These are phyloP conservation scores for Phaetusa simplex DNA, from an alignment of 2,113 vertebrate species.

Conservation along the genomic window DNA sequence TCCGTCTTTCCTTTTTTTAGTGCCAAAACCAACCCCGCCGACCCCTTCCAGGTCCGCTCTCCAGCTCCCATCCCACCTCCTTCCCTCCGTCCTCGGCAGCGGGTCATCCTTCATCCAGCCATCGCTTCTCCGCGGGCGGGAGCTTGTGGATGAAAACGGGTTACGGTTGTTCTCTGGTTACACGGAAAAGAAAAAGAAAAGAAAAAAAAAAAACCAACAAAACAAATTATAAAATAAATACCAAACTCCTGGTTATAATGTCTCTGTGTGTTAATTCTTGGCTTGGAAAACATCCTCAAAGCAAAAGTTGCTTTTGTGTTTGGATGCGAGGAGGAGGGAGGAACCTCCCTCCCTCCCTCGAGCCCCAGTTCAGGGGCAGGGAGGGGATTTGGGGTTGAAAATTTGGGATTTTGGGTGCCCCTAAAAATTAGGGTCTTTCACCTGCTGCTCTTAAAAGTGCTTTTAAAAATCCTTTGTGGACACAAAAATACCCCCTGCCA, in stretches of 20 bases:
- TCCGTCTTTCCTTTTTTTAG: neutral
- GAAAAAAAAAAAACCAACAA: neutral
- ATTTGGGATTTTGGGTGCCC: neutral
- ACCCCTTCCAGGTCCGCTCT: neutral
- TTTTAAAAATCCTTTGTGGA: neutral
- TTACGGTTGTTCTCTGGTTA: constrained; percentile 13
- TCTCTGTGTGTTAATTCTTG: neutral
- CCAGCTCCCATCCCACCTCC: neutral
- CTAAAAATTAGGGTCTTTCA: accelerated
- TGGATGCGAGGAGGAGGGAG: neutral
- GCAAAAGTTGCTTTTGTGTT: accelerated
- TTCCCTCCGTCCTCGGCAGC: neutral
- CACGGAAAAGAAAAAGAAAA: neutral
- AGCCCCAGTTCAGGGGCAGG: no score
- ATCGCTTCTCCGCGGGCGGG: neutral
- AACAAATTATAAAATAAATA: constrained; percentile 54
- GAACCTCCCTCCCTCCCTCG: accelerated
- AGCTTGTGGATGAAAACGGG: neutral
- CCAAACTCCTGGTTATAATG: neutral
- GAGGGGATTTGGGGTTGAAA: neutral
- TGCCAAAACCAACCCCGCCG: constrained; percentile 18
- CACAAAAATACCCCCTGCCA: accelerated
- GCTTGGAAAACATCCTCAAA: accelerated
- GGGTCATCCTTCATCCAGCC: neutral
- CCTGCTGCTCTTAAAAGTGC: accelerated